These are phyloP conservation scores for Phengaris arion DNA, from an alignment of 2,888 invertebrate genomes.

Conservation along the genomic window DNA sequence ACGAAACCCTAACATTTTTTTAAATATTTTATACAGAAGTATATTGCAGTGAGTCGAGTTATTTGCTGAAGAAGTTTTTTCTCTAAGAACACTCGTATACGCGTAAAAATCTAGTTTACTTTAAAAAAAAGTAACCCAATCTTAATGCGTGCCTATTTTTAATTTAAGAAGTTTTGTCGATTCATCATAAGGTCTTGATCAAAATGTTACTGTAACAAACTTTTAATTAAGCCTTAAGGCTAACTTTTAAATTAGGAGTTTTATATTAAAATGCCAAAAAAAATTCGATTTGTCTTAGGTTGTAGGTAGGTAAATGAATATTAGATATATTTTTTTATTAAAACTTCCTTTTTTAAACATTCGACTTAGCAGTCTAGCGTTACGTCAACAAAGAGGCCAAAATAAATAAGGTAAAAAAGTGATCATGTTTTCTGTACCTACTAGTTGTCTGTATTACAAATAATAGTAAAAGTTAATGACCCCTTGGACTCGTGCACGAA, in stretches of 20 bases:
- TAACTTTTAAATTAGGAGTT: conserved; percentile 11
- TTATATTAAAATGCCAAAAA: not conserved
- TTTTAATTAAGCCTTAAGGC: conserved; percentile 17
- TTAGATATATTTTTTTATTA: not conserved
- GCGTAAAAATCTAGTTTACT: not conserved
- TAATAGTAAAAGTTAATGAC: not conserved
- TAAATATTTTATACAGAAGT: too few species aligned
- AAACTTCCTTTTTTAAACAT: too few species aligned
- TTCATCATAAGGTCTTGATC: not conserved
- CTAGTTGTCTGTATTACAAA: not conserved
- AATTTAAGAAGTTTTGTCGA: conserved; percentile 8
- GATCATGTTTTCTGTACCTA: not conserved
- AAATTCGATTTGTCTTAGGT: not conserved
- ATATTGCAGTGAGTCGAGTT: too few species aligned
- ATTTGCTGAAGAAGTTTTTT: too few species aligned
- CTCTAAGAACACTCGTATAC: too few species aligned
- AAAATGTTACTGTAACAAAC: conserved; percentile 11
- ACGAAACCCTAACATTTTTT: too few species aligned
- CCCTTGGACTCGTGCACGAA: too few species aligned
- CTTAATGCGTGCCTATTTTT: not conserved
- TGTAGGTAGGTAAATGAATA: not conserved
- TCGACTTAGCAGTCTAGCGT: too few species aligned
- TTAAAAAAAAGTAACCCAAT: not conserved
- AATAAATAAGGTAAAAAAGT: too few species aligned
- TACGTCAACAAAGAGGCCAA: too few species aligned